Evolutionary conservation across 2,113 vertebrate genomes (phyloP).

Genomic region (Mesembrinibis cayennensis): DNA sequence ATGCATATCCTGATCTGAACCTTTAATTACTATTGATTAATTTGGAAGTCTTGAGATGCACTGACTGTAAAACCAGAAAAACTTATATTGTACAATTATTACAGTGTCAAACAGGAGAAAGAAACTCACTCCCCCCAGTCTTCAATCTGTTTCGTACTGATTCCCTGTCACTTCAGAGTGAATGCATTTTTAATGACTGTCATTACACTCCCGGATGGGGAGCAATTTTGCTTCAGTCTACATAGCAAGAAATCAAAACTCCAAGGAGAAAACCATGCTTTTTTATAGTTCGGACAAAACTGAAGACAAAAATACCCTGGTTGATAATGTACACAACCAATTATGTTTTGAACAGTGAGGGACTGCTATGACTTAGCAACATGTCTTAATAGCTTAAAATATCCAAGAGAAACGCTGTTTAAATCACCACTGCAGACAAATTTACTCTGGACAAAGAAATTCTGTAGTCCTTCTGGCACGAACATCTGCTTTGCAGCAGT

Average conservation of each 20-base stretch:
- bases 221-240: neutral
- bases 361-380: neutral
- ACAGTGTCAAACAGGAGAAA: neutral
- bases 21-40: neutral
- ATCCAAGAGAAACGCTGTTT: neutral
- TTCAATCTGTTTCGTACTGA: neutral
- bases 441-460: neutral
- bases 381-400: neutral
- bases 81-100: neutral
- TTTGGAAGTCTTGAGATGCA: neutral
- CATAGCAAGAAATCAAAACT: neutral
- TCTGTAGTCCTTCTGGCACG: neutral
- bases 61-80: neutral
- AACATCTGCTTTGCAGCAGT: neutral
- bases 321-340: neutral
- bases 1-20: neutral
- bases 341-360: neutral
- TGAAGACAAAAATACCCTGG: neutral
- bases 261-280: neutral
- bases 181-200: constrained; percentile 6
- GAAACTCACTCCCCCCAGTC: neutral
- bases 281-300: neutral
- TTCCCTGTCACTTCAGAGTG: neutral
- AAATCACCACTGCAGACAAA: neutral
- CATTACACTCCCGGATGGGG: neutral